Conservation (phyloP, 2,113 vertebrate genomes). For the Eurystomus gularis region DNA sequence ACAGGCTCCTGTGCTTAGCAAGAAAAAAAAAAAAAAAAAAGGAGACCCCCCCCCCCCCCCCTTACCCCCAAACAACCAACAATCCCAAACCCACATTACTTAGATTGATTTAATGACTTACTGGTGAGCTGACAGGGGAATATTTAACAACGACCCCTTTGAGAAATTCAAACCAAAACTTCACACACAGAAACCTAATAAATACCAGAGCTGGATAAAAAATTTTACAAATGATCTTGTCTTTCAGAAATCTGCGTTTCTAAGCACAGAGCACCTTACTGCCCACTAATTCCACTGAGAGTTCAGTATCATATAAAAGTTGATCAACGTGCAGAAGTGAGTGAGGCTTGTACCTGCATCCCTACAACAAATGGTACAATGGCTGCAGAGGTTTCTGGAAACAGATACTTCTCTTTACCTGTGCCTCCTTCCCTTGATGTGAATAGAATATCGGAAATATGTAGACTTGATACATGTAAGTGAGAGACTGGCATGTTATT, state of each 20-base stretch:
- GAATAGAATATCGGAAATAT: neutral
- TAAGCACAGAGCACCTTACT: neutral
- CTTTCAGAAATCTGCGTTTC: neutral
- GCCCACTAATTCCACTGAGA: neutral
- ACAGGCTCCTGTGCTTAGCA: neutral
- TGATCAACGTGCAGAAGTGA: neutral
- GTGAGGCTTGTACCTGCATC: neutral
- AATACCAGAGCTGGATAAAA: neutral
- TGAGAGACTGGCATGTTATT: fast-evolving
- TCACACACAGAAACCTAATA: neutral
- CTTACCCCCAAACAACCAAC: no score
- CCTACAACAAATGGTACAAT: neutral
- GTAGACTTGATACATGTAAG: neutral
- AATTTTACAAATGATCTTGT: neutral
- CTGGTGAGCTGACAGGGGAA: neutral
- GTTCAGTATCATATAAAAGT: no score
- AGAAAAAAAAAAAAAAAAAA: neutral
- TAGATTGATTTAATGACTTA: neutral
- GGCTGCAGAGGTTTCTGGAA: neutral
- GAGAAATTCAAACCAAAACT: neutral
- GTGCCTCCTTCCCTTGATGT: neutral
- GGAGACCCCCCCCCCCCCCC: no score
- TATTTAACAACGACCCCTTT: neutral
- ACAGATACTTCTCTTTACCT: neutral
- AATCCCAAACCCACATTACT: neutral